Evolutionary conservation across 2,797 vertebrate species (phyloP).

Genomic region (Podargus strigoides): DNA sequence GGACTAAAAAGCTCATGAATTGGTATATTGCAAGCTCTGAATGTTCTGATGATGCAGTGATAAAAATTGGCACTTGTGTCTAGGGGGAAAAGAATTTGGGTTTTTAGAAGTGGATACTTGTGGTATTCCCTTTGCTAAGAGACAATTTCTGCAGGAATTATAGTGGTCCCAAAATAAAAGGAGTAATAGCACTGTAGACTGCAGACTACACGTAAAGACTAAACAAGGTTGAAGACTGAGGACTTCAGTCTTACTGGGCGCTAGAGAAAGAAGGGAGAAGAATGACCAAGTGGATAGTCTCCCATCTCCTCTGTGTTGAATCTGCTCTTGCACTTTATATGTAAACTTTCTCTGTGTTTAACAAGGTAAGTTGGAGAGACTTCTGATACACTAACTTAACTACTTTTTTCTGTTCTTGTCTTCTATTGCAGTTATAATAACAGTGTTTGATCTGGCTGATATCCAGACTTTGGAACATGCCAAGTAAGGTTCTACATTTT

Average conservation of each 20-base stretch:
- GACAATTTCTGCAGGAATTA: background rate
- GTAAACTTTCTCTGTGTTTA: background rate
- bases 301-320: background rate
- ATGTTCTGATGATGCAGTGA: background rate
- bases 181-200: background rate
- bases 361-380: background rate
- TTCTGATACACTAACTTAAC: background rate
- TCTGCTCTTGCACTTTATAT: background rate
- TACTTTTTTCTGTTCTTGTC: background rate
- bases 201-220: background rate
- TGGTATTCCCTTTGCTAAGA: background rate
- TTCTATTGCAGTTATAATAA: constrained; percentile 83
- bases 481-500: constrained; percentile 72
- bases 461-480: constrained; percentile 87
- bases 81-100: background rate
- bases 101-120: background rate
- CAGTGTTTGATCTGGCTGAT: constrained; percentile 87
- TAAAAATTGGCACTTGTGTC: background rate
- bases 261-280: background rate
- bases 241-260: background rate
- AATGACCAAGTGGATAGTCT: background rate
- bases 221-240: background rate
- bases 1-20: background rate
- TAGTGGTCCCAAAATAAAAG: background rate
- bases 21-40: background rate